Percentiles rank a stretch among this genome's conserved stretches.
Conservation (phyloP, 2,888 invertebrate genomes). For the Acrobasis repandana region DNA sequence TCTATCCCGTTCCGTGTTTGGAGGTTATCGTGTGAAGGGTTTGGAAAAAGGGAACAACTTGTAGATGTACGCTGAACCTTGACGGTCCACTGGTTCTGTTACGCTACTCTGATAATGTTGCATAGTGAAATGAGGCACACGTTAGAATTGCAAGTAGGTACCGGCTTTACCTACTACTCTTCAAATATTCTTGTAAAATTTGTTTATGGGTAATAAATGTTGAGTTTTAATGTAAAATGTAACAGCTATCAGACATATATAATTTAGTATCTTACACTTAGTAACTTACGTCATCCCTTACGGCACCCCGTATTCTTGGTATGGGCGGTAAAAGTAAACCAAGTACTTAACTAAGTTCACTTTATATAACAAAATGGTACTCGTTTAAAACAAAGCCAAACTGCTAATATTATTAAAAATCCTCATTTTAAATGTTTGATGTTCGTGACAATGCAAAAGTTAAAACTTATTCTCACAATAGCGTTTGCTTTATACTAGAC, state of each 20-base stretch:
- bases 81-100: slow-evolving; percentile 20
- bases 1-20: not conserved
- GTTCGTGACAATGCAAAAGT: slow-evolving; percentile 4
- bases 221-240: too few species aligned
- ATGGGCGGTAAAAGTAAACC: too few species aligned
- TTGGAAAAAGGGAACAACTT: slow-evolving; percentile 18
- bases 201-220: too few species aligned
- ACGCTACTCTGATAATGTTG: slow-evolving; percentile 18
- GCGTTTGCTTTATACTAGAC: slow-evolving; percentile 26
- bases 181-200: too few species aligned
- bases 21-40: not conserved
- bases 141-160: not conserved
- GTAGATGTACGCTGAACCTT: slow-evolving; percentile 22
- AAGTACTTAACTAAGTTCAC: too few species aligned
- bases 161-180: too few species aligned
- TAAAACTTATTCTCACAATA: slow-evolving; percentile 19
- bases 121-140: slow-evolving; percentile 11
- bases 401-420: not conserved
- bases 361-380: too few species aligned
- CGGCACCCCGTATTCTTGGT: too few species aligned
- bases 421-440: not conserved
- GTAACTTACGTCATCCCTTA: too few species aligned
- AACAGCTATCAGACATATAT: too few species aligned
- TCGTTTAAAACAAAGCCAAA: not conserved
- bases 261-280: too few species aligned